A percentile compares a stretch with the other conserved stretches of the same genome.
Conservation (phyloP, 2,888 invertebrate genomes). For the Xanthorhoe spadicearia region DNA sequence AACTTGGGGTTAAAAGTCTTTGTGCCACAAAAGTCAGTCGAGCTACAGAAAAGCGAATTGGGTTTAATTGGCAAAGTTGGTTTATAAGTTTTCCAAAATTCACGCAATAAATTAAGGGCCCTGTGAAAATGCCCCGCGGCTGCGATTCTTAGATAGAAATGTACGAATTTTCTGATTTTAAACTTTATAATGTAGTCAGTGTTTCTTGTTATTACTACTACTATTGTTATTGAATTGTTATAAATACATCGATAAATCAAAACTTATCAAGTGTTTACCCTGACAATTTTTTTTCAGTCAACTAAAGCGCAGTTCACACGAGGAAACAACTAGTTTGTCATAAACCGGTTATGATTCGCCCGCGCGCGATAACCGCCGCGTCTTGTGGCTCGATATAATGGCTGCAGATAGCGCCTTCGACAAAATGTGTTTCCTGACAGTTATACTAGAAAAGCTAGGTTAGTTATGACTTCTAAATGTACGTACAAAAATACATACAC, state of each 20-base stretch:
- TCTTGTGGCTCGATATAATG: conserved; percentile 25
- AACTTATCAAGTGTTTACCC: too few relatives aligned
- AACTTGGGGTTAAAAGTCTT: conserved; percentile 56
- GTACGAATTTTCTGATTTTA: background rate
- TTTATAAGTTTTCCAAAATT: conserved; percentile 62
- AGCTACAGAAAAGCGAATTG: conserved; percentile 67
- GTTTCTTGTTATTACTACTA: background rate
- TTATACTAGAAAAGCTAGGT: background rate
- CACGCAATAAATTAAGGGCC: conserved; percentile 66
- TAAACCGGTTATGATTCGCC: conserved; percentile 12
- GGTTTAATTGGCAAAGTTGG: conserved; percentile 74
- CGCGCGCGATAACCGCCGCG: conserved; percentile 18
- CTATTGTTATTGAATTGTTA: too few relatives aligned
- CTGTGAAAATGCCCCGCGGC: conserved; percentile 27
- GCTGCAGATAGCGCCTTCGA: conserved; percentile 28
- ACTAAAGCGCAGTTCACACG: conserved; percentile 1
- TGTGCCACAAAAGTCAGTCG: conserved; percentile 53
- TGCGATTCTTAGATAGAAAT: background rate
- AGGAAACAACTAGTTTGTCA: conserved; percentile 15
- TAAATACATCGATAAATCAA: too few relatives aligned
- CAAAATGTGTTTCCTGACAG: conserved; percentile 25
- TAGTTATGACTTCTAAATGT: background rate
- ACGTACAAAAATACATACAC: too few relatives aligned
- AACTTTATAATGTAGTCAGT: background rate
- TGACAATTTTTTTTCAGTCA: background rate